These are phyloP conservation scores for Periplaneta americana DNA, from an alignment of 1,140 invertebrate species.

Conservation along the genomic window DNA sequence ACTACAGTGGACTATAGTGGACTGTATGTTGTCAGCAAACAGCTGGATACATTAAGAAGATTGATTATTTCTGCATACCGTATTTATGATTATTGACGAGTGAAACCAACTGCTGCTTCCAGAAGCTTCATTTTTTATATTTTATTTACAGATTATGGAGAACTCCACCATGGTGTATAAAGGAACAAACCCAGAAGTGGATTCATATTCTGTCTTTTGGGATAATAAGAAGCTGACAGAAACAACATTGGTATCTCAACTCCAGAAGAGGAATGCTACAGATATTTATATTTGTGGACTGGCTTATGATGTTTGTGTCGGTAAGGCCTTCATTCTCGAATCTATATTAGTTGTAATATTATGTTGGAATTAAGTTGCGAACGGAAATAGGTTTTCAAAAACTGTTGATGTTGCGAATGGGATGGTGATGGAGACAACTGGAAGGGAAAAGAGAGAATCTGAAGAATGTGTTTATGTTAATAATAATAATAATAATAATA, in stretches of 20 bases:
- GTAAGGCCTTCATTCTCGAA: no score
- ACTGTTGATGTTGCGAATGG: background rate
- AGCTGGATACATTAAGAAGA: no score
- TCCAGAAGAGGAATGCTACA: conserved; percentile 74
- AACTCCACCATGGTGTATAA: conserved; percentile 84
- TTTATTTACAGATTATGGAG: conserved; percentile 53
- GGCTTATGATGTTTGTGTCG: conserved; percentile 95
- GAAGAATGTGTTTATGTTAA: background rate
- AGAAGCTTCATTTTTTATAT: no score
- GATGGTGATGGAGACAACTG: background rate
- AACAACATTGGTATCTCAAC: conserved; percentile 76
- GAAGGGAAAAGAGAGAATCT: background rate
- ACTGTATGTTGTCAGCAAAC: no score
- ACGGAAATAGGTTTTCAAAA: background rate
- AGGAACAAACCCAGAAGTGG: conserved; percentile 90
- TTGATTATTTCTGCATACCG: no score
- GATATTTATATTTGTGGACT: conserved; percentile 94
- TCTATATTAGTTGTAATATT: no score
- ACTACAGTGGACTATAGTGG: no score
- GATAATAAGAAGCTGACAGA: conserved; percentile 90
- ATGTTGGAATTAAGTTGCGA: no score
- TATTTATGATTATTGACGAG: no score
- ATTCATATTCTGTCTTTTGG: conserved; percentile 97
- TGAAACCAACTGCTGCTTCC: no score
- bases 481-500: no score